Base-by-base conservation (phyloP, 1,140 invertebrate genomes). In the Drosophila watanabei region DNA sequence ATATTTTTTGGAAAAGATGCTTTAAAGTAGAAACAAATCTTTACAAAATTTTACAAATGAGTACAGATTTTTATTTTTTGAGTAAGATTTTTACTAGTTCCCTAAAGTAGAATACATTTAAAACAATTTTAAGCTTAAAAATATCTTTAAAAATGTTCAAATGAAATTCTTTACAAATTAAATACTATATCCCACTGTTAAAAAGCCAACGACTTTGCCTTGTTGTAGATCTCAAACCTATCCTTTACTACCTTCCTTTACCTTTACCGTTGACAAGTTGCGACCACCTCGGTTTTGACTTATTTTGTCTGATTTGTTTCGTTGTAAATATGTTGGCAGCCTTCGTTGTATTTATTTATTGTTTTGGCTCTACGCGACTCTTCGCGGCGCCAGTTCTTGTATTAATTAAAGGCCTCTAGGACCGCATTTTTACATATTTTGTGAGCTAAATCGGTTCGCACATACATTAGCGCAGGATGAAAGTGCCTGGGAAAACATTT, bases 261-360 rank as follows among this genome's bases (percentile, higher is more conserved):
- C 28, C 28, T 24, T 24, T 24, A 24, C 30, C 73, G 76, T 83
- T 80, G 73, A 89, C 76, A 88, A 78, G 78, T 84, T 28, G 69
- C 78, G 85, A 89, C 84, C 81, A 88, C 84, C 81, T 81, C 52
- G 80, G 73, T 64, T 80, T 83, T 84, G 63, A 77, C 76, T 87
- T 83, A 87, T 87, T 75, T 57, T 24, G 20, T 30, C 61, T 78
- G 80, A 80, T 85, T 69, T 73, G 60, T 65, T 75, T 75, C 49
- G 46, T 76, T 82, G 83, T 87, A 82, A 87, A 87, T 70, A 63
- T 86, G 82, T 84, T 71, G 61, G 70, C 62, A 73, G 80, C 28
- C 80, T 57, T 46, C 33, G 59, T 24, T 56, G 43, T 48, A 48
- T 71, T 63, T 77, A 82, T 82, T 82, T 79, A 78, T 59, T 82